A percentile compares a stretch with the other conserved stretches of the same genome.
Evolutionary conservation across 2,113 vertebrate species (phyloP).

Genomic region (Tursiops truncatus): DNA sequence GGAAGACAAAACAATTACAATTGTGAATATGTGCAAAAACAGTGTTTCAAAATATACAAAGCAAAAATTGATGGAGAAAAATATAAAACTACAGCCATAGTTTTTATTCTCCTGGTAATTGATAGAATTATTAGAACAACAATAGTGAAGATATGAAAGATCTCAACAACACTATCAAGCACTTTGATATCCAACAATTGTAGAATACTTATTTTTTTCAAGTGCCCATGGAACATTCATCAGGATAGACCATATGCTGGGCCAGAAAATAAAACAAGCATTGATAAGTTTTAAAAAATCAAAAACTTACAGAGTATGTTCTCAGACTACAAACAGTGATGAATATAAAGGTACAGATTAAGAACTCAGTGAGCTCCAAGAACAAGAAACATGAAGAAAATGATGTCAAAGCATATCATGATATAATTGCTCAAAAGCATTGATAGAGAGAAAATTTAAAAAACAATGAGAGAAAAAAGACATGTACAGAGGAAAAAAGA

Average conservation of each 20-base stretch:
- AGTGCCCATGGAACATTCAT: not conserved
- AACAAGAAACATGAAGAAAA: slow-evolving; percentile 26
- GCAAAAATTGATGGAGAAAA: not conserved
- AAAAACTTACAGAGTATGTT: not conserved
- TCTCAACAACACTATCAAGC: not conserved
- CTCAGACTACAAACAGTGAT: not conserved
- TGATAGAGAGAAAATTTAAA: slow-evolving; percentile 13
- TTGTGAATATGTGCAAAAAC: not conserved
- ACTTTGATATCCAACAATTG: not conserved
- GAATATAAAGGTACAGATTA: slow-evolving; percentile 8
- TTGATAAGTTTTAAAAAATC: not conserved
- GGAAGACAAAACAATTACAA: not conserved
- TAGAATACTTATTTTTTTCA: not conserved
- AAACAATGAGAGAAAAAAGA: not conserved
- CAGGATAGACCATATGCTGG: not conserved
- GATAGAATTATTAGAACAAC: not conserved
- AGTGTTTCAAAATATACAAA: not conserved
- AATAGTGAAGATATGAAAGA: not conserved
- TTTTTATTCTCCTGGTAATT: not conserved
- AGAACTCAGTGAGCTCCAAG: not conserved
- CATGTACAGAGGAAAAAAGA: not conserved
- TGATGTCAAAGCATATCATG: not conserved
- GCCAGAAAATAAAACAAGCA: not conserved
- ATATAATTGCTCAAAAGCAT: not conserved
- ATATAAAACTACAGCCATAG: not conserved